A percentile compares a stretch with the other conserved stretches of the same genome.
phyloP scores from a whole-genome alignment of 2,113 vertebrate species.

The Pomatorhinus ruficollis region DNA sequence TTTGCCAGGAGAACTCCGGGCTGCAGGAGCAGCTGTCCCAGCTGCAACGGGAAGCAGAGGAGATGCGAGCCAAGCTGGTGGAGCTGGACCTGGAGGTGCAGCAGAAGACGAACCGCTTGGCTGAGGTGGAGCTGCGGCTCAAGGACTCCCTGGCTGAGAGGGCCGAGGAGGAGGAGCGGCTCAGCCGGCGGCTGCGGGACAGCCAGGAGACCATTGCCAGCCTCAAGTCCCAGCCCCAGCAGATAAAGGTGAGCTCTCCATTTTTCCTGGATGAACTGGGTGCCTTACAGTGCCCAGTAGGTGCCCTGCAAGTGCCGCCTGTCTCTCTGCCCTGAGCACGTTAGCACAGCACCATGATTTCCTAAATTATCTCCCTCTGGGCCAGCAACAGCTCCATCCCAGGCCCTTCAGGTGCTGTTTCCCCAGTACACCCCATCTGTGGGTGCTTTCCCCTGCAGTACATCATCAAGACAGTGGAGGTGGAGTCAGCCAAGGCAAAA shows the following conservation, averaged over 20 bases:
- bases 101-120: slow-evolving; percentile 77
- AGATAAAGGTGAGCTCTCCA: slow-evolving; percentile 80
- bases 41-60: slow-evolving; percentile 80
- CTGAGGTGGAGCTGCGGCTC: slow-evolving; percentile 78
- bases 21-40: slow-evolving; percentile 79
- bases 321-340: neutral
- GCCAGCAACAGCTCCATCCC: neutral
- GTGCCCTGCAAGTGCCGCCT: neutral
- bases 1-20: slow-evolving; percentile 71
- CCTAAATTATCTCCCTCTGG: neutral
- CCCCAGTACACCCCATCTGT: neutral
- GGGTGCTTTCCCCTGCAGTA: slow-evolving; percentile 64
- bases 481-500: slow-evolving; percentile 83
- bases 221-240: slow-evolving; percentile 77
- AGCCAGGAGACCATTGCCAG: slow-evolving; percentile 83
- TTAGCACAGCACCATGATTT: neutral
- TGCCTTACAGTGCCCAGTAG: too few relatives aligned
- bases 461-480: slow-evolving; percentile 84
- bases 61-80: slow-evolving; percentile 67
- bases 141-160: slow-evolving; percentile 81
- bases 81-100: slow-evolving; percentile 83
- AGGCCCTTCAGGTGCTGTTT: neutral
- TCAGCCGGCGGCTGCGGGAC: slow-evolving; percentile 79
- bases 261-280: neutral
- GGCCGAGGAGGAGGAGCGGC: slow-evolving; percentile 79